Conservation (phyloP, 2,888 invertebrate genomes). For the Cordylochernes scorpioides region DNA sequence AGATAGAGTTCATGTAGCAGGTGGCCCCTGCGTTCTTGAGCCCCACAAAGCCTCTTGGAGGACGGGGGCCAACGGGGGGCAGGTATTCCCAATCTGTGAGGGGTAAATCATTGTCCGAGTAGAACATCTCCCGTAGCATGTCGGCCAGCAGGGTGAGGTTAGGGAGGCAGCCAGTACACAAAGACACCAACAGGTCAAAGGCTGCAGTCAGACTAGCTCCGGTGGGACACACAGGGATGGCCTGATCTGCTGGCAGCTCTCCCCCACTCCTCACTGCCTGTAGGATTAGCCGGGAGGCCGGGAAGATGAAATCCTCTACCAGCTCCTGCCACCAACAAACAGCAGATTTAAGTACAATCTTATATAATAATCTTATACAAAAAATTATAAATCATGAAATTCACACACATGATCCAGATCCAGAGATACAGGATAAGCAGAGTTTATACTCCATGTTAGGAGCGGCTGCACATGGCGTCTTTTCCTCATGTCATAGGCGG, state of each 20-base stretch:
- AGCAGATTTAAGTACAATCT: no score
- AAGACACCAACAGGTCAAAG: slow-evolving; percentile 60
- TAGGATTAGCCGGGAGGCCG: slow-evolving; percentile 50
- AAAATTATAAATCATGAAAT: not conserved
- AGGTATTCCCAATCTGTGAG: slow-evolving; percentile 89
- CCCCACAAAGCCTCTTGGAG: slow-evolving; percentile 72
- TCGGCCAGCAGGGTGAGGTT: slow-evolving; percentile 65
- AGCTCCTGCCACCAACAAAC: slow-evolving; percentile 22
- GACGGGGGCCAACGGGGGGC: slow-evolving; percentile 73
- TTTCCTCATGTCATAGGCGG: no score
- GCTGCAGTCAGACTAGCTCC: slow-evolving; percentile 67
- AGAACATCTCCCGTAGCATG: slow-evolving; percentile 74
- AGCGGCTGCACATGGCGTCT: no score
- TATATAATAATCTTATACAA: not conserved
- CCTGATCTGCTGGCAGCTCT: slow-evolving; percentile 30
- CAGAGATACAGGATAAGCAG: no score
- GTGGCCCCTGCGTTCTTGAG: slow-evolving; percentile 95
- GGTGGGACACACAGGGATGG: slow-evolving; percentile 57
- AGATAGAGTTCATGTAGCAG: slow-evolving; percentile 95
- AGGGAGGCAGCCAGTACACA: slow-evolving; percentile 65
- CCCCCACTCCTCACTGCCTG: slow-evolving; percentile 38
- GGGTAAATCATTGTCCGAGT: slow-evolving; percentile 44
- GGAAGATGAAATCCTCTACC: slow-evolving; percentile 79
- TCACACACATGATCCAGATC: not conserved
- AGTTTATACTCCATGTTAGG: no score